A percentile compares a stretch with the other conserved stretches of the same genome.
phyloP scores from a whole-genome alignment of 2,888 invertebrate species.

The Lamellibrachia columna region DNA sequence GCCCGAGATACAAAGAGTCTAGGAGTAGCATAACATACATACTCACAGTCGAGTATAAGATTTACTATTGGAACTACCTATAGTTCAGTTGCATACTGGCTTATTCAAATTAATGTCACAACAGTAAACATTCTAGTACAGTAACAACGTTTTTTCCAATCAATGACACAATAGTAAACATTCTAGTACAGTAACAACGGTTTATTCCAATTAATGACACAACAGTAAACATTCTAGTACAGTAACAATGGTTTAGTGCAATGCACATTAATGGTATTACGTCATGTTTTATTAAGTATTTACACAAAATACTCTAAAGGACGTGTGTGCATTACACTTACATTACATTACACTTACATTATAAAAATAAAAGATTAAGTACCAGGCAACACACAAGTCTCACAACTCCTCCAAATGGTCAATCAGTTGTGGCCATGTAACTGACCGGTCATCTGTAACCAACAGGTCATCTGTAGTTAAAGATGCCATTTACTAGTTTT shows the following conservation, averaged over 20 bases:
- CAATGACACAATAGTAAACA: neutral
- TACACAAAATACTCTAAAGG: neutral
- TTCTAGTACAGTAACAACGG: neutral
- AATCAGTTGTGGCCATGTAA: neutral
- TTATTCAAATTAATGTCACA: neutral
- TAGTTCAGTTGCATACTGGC: too few species aligned
- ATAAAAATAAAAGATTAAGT: neutral
- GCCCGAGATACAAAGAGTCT: too few species aligned
- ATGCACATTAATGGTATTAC: neutral
- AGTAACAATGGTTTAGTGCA: neutral
- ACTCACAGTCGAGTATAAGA: too few species aligned
- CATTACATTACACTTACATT: neutral
- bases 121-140: neutral
- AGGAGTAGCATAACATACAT: too few species aligned
- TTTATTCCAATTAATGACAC: neutral
- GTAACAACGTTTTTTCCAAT: neutral
- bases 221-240: neutral
- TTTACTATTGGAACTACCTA: too few species aligned
- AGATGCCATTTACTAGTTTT: slow-evolving; percentile 33
- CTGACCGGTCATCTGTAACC: neutral
- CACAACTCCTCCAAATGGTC: neutral
- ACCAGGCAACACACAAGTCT: neutral
- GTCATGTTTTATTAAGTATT: neutral
- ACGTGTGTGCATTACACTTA: neutral
- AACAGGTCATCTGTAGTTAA: neutral